A percentile compares a stretch with the other conserved stretches of the same genome.
phyloP scores from a whole-genome alignment of 30 jellyfish, hydroid and myxozoan genomes.

The Rhopilema esculentum region DNA sequence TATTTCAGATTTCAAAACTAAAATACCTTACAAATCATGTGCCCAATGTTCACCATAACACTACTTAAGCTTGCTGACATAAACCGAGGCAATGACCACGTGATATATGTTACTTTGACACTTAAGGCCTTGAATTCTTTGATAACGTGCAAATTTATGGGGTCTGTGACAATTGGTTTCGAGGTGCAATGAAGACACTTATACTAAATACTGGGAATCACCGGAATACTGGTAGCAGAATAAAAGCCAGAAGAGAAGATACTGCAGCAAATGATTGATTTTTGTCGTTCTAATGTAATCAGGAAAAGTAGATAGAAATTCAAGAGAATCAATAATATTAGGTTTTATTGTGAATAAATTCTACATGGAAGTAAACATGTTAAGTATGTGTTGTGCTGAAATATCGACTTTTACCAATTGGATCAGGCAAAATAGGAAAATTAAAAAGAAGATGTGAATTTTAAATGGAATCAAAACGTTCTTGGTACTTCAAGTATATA shows the following conservation, averaged over 20 bases:
- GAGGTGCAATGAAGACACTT: conserved; percentile 27
- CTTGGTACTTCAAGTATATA: too few relatives aligned
- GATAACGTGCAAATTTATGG: conserved; percentile 80
- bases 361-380: neutral
- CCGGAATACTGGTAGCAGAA: neutral
- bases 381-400: neutral
- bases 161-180: conserved; percentile 57
- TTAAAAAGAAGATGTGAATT: neutral
- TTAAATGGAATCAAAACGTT: too few relatives aligned
- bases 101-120: conserved; percentile 40
- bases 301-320: neutral
- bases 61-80: conserved; percentile 25
- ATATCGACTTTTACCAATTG: too few relatives aligned
- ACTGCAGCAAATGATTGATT: neutral
- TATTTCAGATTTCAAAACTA: too few relatives aligned
- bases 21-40: too few relatives aligned
- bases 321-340: neutral
- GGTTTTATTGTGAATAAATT: too few relatives aligned
- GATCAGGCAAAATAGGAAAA: neutral
- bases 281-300: too few relatives aligned
- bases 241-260: neutral
- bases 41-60: conserved; percentile 69
- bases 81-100: neutral
- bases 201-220: neutral
- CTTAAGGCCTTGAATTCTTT: conserved; percentile 63